phyloP scores from a whole-genome alignment of 2,113 vertebrate genomes.

The Burhinus oedicnemus region DNA sequence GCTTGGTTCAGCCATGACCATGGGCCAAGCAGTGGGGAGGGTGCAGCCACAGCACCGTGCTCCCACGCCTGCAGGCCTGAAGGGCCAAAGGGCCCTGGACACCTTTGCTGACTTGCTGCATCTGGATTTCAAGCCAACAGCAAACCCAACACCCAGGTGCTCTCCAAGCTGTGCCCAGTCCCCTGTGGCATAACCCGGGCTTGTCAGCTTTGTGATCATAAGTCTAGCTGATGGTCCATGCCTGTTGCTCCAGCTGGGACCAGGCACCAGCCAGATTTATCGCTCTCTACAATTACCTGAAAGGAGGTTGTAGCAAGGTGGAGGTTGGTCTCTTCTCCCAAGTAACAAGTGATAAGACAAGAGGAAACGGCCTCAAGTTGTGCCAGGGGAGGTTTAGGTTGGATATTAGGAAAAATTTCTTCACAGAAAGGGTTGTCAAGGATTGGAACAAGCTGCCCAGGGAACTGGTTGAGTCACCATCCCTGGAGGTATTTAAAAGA shows the following conservation, averaged over 20 bases:
- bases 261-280: not conserved
- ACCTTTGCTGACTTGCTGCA: not conserved
- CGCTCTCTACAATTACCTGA: not conserved
- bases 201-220: fast-evolving
- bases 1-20: not conserved
- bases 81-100: not conserved
- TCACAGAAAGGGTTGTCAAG: not conserved
- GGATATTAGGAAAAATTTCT: not conserved
- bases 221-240: too few species aligned
- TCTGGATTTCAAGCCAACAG: not conserved
- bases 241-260: not conserved
- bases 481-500: not conserved
- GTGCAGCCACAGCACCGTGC: not conserved
- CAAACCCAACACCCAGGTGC: not conserved
- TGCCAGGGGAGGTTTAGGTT: not conserved
- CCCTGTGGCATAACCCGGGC: not conserved
- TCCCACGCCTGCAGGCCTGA: too few species aligned
- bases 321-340: not conserved
- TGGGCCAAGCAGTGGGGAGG: fast-evolving
- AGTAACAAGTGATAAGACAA: not conserved
- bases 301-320: not conserved
- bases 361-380: not conserved
- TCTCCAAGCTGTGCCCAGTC: not conserved
- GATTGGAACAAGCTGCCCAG: not conserved
- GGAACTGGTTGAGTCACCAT: not conserved